phyloP scores from a whole-genome alignment of 2,797 vertebrate genomes.

The Chelon labrosus region DNA sequence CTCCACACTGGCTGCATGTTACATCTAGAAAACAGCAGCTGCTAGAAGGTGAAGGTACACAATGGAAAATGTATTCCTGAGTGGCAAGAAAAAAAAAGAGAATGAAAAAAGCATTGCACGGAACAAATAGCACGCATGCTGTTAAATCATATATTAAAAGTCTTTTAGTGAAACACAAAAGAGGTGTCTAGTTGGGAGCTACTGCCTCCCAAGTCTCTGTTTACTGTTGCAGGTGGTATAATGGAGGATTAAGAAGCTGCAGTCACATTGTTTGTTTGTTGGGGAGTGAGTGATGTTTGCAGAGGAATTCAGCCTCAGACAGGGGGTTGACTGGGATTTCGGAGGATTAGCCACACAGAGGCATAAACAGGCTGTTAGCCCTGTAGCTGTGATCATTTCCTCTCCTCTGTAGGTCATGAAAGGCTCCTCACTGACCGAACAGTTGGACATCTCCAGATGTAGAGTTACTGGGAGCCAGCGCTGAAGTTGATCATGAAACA shows the following conservation, averaged over 20 bases:
- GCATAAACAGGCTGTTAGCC: conserved; percentile 41
- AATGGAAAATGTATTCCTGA: neutral
- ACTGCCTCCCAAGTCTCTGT: conserved; percentile 11
- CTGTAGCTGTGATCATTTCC: conserved; percentile 32
- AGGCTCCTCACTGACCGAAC: conserved; percentile 5
- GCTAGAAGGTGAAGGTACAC: neutral
- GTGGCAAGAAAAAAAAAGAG: neutral
- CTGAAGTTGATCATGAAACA: conserved; percentile 18
- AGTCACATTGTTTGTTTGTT: conserved; percentile 27
- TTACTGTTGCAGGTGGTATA: conserved; percentile 19
- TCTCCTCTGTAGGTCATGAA: conserved; percentile 2
- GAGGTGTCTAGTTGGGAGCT: neutral
- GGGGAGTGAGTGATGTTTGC: conserved; percentile 47
- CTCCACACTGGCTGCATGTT: neutral
- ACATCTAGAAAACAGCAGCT: conserved; percentile 2
- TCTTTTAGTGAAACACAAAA: neutral
- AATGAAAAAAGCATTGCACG: neutral
- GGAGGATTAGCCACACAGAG: conserved; percentile 53
- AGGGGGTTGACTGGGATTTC: conserved; percentile 48
- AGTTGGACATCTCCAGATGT: conserved; percentile 5
- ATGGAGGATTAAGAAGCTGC: conserved; percentile 47
- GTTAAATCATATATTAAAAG: neutral
- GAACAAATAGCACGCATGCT: neutral
- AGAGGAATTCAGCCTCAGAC: conserved; percentile 51
- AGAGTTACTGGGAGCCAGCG: conserved; percentile 12